These are phyloP conservation scores for Acomys russatus DNA, from an alignment of 2,797 vertebrate genomes.

Conservation along the genomic window DNA sequence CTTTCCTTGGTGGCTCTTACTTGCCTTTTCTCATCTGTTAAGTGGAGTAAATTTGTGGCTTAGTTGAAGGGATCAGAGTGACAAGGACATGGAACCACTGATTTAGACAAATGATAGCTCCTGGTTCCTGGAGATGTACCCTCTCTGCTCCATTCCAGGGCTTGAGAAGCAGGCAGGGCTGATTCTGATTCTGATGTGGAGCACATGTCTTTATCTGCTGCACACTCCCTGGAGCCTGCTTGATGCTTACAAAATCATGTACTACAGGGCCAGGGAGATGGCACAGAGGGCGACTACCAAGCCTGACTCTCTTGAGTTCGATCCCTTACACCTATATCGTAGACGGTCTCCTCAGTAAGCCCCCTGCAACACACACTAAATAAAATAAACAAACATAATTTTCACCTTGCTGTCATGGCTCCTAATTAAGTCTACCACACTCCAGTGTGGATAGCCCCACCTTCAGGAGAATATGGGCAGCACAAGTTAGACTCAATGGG, in stretches of 20 bases:
- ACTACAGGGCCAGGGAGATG: neutral
- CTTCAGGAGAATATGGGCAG: neutral
- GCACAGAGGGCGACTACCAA: too few species aligned
- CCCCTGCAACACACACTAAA: neutral
- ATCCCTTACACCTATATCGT: neutral
- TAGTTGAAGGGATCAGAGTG: slow-evolving; percentile 74
- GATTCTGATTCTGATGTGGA: accelerated
- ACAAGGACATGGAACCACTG: slow-evolving; percentile 75
- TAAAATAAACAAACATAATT: neutral
- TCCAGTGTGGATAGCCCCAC: neutral
- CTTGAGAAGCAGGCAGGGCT: neutral
- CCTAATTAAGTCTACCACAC: neutral
- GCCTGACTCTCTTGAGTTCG: neutral
- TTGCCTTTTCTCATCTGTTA: slow-evolving; percentile 63
- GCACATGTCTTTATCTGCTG: neutral
- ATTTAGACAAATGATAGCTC: slow-evolving; percentile 80
- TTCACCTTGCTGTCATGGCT: neutral
- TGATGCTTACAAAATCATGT: neutral
- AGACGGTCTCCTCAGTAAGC: neutral
- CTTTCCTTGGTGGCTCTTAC: slow-evolving; percentile 68
- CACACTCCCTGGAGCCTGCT: neutral
- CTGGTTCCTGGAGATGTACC: neutral
- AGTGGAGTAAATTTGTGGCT: slow-evolving; percentile 74
- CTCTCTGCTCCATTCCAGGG: slow-evolving; percentile 11
- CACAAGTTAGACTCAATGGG: neutral